Evolutionary conservation across 2,888 invertebrate species (phyloP).

Genomic region (Oligia strigilis): DNA sequence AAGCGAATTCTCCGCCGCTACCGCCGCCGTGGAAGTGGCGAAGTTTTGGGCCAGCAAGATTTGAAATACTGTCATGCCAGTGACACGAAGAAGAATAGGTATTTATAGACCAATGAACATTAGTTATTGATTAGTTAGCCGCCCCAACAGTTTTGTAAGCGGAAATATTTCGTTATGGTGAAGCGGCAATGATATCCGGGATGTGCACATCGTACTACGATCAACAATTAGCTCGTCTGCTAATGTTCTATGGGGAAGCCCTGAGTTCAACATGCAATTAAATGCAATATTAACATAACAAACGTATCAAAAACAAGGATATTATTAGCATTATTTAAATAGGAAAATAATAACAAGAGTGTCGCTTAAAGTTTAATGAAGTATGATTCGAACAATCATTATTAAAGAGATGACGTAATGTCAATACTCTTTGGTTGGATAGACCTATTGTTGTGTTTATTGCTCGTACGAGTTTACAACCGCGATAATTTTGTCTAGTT

Average conservation of each 20-base stretch:
- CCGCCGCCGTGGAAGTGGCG: background rate
- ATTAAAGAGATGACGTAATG: constrained; percentile 25
- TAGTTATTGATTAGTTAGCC: background rate
- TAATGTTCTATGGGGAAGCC: background rate
- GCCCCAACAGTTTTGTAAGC: constrained; percentile 24
- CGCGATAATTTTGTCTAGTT: constrained; percentile 11
- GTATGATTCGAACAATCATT: background rate
- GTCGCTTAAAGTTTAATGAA: background rate
- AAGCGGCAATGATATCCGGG: constrained; percentile 27
- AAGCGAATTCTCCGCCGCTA: background rate
- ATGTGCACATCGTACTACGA: constrained; percentile 23
- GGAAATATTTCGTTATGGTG: constrained; percentile 12
- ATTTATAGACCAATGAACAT: background rate
- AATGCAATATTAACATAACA: background rate
- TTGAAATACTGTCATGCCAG: background rate
- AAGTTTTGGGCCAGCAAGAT: background rate
- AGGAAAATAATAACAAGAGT: constrained; percentile 33
- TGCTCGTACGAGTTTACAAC: background rate
- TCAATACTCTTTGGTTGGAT: background rate
- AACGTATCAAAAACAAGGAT: constrained; percentile 12
- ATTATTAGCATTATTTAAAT: constrained; percentile 14
- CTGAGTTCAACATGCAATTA: background rate
- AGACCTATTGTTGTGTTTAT: constrained; percentile 4
- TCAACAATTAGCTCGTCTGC: constrained; percentile 12
- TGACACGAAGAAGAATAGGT: background rate